Conservation (phyloP, 2,797 vertebrate genomes). For the Epinephelus awoara region DNA sequence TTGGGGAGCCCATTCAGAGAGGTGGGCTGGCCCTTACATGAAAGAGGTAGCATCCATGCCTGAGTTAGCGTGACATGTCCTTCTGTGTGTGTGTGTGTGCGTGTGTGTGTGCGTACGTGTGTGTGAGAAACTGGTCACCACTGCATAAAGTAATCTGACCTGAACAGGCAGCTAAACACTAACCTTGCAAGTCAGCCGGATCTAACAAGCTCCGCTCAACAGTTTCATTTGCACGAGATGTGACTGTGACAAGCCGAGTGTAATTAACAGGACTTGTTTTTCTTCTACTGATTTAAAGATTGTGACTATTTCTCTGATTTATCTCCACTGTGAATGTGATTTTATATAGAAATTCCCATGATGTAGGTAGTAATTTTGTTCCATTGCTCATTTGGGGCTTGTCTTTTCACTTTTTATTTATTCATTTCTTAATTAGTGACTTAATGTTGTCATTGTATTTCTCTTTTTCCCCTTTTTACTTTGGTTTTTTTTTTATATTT, state of each 20-base stretch:
- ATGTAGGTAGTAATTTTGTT: background rate
- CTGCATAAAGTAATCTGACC: conserved; percentile 56
- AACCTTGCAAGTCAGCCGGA: conserved; percentile 32
- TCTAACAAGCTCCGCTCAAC: conserved; percentile 38
- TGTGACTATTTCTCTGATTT: background rate
- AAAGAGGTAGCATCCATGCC: conserved; percentile 56
- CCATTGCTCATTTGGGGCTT: background rate
- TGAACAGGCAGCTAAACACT: conserved; percentile 49
- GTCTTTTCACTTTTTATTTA: background rate
- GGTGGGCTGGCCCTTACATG: conserved; percentile 56
- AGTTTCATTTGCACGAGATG: conserved; percentile 17
- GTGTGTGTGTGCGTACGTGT: conserved; percentile 1
- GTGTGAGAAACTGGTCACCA: conserved; percentile 41
- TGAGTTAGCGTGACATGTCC: conserved; percentile 67
- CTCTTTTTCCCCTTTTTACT: background rate
- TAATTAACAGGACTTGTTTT: background rate
- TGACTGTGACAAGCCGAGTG: background rate
- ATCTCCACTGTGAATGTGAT: background rate
- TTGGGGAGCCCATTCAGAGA: conserved; percentile 44
- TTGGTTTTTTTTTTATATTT: background rate
- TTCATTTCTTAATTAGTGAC: background rate
- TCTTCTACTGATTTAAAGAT: conserved; percentile 3
- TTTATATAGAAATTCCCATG: background rate
- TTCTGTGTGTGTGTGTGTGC: conserved; percentile 30
- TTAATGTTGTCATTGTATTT: background rate